These are phyloP conservation scores for Apamea sordens DNA, from an alignment of 2,888 invertebrate species.

Conservation along the genomic window DNA sequence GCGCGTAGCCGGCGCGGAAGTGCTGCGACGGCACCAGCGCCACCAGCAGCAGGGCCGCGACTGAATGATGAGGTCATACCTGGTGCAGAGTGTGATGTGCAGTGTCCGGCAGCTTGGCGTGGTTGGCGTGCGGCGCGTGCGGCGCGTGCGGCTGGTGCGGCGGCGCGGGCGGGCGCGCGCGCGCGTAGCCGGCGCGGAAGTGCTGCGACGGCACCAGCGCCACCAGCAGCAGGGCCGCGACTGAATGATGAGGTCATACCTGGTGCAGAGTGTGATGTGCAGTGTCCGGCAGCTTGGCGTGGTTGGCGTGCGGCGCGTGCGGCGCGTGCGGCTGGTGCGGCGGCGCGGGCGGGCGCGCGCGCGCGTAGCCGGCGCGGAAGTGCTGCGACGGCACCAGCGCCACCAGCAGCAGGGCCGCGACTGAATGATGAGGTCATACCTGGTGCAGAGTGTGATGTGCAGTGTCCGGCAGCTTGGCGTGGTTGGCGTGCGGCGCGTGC, in stretches of 20 bases:
- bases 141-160: conserved; percentile 89
- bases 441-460: conserved; percentile 90
- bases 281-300: conserved; percentile 84
- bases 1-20: conserved; percentile 96
- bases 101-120: conserved; percentile 84
- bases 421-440: conserved; percentile 67
- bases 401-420: conserved; percentile 94
- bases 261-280: conserved; percentile 90
- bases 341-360: conserved; percentile 88
- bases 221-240: conserved; percentile 94
- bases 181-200: conserved; percentile 96
- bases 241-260: conserved; percentile 67
- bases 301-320: conserved; percentile 73
- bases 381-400: conserved; percentile 97
- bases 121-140: conserved; percentile 73
- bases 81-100: conserved; percentile 90
- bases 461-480: conserved; percentile 84
- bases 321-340: conserved; percentile 89
- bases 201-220: conserved; percentile 97
- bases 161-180: conserved; percentile 88
- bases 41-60: conserved; percentile 94
- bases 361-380: conserved; percentile 96
- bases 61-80: conserved; percentile 67
- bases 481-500: conserved; percentile 73
- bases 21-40: conserved; percentile 97